Evolutionary conservation across 2,113 vertebrate genomes (phyloP), one percentile per base, ranked within the genome.

Genomic region (Tympanuchus pallidicinctus): DNA sequence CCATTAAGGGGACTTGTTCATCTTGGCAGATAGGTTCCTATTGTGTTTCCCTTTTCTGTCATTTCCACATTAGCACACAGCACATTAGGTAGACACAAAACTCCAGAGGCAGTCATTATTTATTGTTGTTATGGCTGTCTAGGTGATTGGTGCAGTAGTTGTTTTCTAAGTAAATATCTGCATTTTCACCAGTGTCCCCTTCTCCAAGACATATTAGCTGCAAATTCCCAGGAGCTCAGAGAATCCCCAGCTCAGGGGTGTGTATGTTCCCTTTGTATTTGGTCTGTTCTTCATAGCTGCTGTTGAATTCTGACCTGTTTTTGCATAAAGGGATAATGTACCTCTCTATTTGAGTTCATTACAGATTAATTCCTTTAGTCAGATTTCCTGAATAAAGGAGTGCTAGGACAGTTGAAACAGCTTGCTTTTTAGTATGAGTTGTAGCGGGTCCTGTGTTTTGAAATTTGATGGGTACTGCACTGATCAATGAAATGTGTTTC

Each of bases 311-410:
- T 50, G 30, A 27, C 59, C 57, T 47, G 27, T 4, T 86, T 67
- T 48, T 86, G 63, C n/a, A 6, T 40, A 16, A 1, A 22, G 14
- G 19, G 0, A 2, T 36, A 42, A n/a, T 20, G 4, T 60, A 11
- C 30, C 27, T 13, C 63, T 64, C 32, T 76, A 47, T 10, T 86
- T 5, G 22, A 18, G 11, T 57, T 60, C 48, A 22, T 40, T 52
- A 22, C 11, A 59, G 22, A 16, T 60, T 1, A 45, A 67, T 72
- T 80, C 18, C 54, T 48, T 0, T 5, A n/a, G n/a, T 60, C 54
- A 76, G 10, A 13, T 70, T 77, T 89, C 34, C 54, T 70, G 25
- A 5, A 22, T 36, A 34, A 36, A 67, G 8, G 28, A n/a, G 10
- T 42, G 43, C 24, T 21, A 69, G 43, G 48, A 19, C 32, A n/a